A percentile compares a stretch with the other conserved stretches of the same genome.
Conservation (phyloP, 2,113 vertebrate species). For the Balaeniceps rex region DNA sequence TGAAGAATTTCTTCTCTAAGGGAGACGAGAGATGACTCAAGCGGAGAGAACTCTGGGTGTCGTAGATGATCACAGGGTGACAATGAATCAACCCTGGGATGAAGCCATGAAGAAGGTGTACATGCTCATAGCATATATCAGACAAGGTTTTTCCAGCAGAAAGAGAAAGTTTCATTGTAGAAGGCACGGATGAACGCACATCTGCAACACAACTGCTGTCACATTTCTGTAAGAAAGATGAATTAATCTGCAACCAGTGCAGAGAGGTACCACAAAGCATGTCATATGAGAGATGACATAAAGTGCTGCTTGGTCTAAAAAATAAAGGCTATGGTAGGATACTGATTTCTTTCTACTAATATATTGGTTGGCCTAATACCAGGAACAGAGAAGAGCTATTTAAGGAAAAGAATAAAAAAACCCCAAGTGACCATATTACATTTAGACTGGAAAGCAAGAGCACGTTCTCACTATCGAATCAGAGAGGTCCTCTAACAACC, state of each 20-base stretch:
- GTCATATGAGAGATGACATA: neutral
- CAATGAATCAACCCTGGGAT: neutral
- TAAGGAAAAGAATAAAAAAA: neutral
- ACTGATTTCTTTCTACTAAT: neutral
- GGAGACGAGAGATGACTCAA: neutral
- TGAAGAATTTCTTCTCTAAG: neutral
- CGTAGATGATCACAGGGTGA: neutral
- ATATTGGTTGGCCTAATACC: neutral
- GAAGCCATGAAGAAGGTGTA: neutral
- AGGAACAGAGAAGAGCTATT: neutral
- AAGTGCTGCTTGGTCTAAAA: neutral
- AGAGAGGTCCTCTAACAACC: neutral
- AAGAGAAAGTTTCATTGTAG: neutral
- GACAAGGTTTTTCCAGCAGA: neutral
- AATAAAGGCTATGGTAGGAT: neutral
- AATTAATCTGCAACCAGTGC: neutral
- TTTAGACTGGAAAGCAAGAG: neutral
- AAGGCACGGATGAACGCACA: neutral
- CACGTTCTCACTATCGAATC: neutral
- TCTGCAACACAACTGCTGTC: neutral
- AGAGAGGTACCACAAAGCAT: neutral
- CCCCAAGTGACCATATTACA: neutral
- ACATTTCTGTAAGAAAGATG: neutral
- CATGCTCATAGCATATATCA: neutral
- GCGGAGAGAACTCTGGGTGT: neutral